A percentile compares a stretch with the other conserved stretches of the same genome.
Evolutionary conservation across 2,888 invertebrate genomes (phyloP).

Genomic region (Pardosa pseudoannulata): DNA sequence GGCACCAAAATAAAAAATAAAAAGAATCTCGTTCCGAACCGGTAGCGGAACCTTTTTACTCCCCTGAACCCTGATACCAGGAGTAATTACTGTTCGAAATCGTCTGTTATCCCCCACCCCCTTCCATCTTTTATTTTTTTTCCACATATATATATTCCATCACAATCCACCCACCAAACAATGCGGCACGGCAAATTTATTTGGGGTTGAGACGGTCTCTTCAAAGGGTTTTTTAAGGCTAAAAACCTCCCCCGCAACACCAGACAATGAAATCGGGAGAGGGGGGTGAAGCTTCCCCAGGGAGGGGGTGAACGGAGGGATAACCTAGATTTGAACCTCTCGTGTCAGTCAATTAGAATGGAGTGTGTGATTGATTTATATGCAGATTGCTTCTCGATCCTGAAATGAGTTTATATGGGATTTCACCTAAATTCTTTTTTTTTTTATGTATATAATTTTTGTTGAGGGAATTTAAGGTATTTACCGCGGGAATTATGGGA

Average conservation of each 20-base stretch:
- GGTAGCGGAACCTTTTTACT: constrained; percentile 41
- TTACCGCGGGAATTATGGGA: neutral
- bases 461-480: neutral
- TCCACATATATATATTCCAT: constrained; percentile 17
- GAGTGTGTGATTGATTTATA: constrained; percentile 15
- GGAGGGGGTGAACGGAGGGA: neutral
- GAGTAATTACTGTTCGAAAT: constrained; percentile 27
- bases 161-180: constrained; percentile 34
- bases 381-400: neutral
- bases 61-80: constrained; percentile 24
- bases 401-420: constrained; percentile 6
- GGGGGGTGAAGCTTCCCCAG: constrained; percentile 13
- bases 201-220: constrained; percentile 17
- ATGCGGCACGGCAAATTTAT: constrained; percentile 31
- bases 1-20: too few relatives aligned
- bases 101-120: neutral
- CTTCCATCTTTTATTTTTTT: neutral
- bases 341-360: constrained; percentile 10
- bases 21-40: constrained; percentile 31
- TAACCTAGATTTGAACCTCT: neutral
- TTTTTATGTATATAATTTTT: neutral
- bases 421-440: too few relatives aligned
- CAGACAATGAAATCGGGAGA: neutral
- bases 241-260: constrained; percentile 16
- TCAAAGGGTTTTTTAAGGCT: constrained; percentile 31